These are phyloP conservation scores for Anoplopoma fimbria DNA, from an alignment of 2,113 vertebrate genomes.

Conservation along the genomic window DNA sequence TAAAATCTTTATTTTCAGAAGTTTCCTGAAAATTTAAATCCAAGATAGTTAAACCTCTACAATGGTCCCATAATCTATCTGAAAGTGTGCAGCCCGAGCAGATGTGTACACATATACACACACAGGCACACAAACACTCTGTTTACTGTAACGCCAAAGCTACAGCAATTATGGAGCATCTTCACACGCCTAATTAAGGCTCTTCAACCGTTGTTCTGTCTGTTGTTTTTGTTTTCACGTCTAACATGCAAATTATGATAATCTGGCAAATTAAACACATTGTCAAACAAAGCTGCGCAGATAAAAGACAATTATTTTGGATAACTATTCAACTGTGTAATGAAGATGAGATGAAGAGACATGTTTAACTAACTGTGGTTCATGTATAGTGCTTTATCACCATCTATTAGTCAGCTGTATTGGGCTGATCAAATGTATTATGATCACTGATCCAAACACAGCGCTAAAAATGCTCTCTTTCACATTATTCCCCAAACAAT, in stretches of 20 bases:
- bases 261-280: conserved; percentile 69
- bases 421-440: background rate
- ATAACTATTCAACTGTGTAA: background rate
- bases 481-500: background rate
- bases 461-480: background rate
- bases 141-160: conserved; percentile 39
- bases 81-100: conserved; percentile 26
- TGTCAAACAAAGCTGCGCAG: conserved; percentile 57
- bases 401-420: background rate
- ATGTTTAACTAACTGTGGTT: conserved; percentile 7
- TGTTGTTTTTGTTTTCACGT: conserved; percentile 67
- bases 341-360: background rate
- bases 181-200: conserved; percentile 71
- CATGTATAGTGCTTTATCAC: conserved; percentile 4
- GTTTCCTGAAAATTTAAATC: background rate
- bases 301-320: conserved; percentile 35
- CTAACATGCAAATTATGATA: conserved; percentile 68
- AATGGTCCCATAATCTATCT: conserved; percentile 26
- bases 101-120: conserved; percentile 10
- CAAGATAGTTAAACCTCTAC: conserved; percentile 5
- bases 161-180: conserved; percentile 60
- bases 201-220: conserved; percentile 53
- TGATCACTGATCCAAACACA: conserved; percentile 9
- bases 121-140: conserved; percentile 11
- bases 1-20: background rate